Conservation (phyloP, 2,797 vertebrate species). For the Triplophysa bombifrons region DNA sequence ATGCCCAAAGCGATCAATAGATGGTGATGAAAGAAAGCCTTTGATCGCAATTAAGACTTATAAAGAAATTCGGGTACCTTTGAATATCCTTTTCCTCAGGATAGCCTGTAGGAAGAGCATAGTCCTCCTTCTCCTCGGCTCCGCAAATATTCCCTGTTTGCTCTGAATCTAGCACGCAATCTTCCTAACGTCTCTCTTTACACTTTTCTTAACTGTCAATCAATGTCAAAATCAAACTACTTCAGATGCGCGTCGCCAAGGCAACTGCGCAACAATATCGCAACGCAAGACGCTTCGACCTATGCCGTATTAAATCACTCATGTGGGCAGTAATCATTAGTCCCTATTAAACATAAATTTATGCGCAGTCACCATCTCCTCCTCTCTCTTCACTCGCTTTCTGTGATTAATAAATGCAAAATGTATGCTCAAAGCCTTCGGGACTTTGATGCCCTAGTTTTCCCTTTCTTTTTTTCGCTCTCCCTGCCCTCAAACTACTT, state of each 20-base stretch:
- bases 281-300: conserved; percentile 52
- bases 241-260: neutral
- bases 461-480: conserved; percentile 45
- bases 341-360: conserved; percentile 63
- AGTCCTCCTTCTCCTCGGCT: conserved; percentile 56
- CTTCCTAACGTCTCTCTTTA: conserved; percentile 35
- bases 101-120: conserved; percentile 82
- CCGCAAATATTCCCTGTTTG: conserved; percentile 55
- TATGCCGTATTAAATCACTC: conserved; percentile 33
- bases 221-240: conserved; percentile 30
- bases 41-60: conserved; percentile 18
- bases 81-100: conserved; percentile 75
- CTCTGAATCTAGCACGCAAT: conserved; percentile 15
- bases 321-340: conserved; percentile 40
- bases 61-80: conserved; percentile 68
- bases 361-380: conserved; percentile 60
- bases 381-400: conserved; percentile 15
- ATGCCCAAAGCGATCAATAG: conserved; percentile 35
- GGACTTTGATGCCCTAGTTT: conserved; percentile 80
- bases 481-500: conserved; percentile 35
- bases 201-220: conserved; percentile 39
- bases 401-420: conserved; percentile 76
- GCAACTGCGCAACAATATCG: neutral
- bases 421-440: conserved; percentile 75
- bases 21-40: conserved; percentile 43